Evolutionary conservation across 2,888 invertebrate species (phyloP).

Genomic region (Sarcophaga subvicina): DNA sequence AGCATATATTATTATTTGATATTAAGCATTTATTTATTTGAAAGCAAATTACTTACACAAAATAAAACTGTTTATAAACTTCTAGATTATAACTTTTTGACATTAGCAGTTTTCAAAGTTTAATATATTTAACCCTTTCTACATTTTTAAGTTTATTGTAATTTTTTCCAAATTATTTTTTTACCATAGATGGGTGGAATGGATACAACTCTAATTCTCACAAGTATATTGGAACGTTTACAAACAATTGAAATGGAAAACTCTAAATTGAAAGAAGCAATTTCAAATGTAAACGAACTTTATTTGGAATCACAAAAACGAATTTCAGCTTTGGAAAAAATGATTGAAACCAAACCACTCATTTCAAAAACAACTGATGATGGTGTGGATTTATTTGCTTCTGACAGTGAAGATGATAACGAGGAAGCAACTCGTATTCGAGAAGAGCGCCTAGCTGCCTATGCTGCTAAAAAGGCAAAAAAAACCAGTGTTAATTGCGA

Average conservation of each 20-base stretch:
- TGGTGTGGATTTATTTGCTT: constrained; percentile 91
- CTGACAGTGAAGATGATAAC: constrained; percentile 90
- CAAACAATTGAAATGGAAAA: constrained; percentile 85
- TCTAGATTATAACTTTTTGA: too few species aligned
- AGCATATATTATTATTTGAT: too few species aligned
- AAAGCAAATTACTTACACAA: too few species aligned
- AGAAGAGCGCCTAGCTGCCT: constrained; percentile 94
- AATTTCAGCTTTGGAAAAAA: constrained; percentile 77
- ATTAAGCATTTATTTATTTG: too few species aligned
- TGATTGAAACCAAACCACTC: constrained; percentile 24
- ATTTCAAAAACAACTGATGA: constrained; percentile 82
- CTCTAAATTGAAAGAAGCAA: constrained; percentile 80
- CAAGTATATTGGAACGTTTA: constrained; percentile 84
- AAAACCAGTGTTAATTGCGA: constrained; percentile 95
- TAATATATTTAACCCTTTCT: too few species aligned
- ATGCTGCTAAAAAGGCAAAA: constrained; percentile 96
- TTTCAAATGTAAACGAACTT: constrained; percentile 78
- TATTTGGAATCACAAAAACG: constrained; percentile 79
- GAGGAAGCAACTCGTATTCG: constrained; percentile 88
- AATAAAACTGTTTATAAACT: too few species aligned
- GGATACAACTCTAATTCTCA: constrained; percentile 83
- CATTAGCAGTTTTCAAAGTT: too few species aligned
- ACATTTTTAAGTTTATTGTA: too few species aligned
- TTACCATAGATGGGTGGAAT: constrained; percentile 85
- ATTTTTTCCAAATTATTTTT: neutral